Conservation (phyloP, 1,140 invertebrate species). For the Sipha flava region DNA sequence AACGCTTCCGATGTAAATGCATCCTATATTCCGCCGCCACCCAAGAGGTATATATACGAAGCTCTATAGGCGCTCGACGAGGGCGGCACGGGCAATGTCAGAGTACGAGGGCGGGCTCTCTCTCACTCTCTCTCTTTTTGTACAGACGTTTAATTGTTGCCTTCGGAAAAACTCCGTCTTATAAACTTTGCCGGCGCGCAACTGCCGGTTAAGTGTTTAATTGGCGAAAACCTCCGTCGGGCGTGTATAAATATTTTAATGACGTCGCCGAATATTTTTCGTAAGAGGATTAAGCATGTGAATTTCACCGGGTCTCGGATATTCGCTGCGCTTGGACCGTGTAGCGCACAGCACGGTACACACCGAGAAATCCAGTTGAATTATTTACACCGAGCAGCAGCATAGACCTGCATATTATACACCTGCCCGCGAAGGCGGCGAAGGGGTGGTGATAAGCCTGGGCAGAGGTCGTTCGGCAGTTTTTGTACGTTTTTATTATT, state of each 20-base stretch:
- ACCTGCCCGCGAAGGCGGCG: too few species aligned
- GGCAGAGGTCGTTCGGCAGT: background rate
- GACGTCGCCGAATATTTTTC: slow-evolving; percentile 20
- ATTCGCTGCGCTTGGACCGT: background rate
- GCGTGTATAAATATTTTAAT: slow-evolving; percentile 31
- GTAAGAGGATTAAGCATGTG: slow-evolving; percentile 31
- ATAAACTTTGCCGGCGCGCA: slow-evolving; percentile 17
- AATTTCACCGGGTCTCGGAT: background rate
- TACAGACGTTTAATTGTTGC: slow-evolving; percentile 29
- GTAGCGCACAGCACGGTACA: background rate
- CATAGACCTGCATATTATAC: too few species aligned
- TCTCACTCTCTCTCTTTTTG: background rate
- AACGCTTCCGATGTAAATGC: slow-evolving; percentile 32
- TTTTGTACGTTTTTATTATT: too few species aligned
- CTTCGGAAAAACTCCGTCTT: slow-evolving; percentile 28
- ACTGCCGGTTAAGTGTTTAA: slow-evolving; percentile 32
- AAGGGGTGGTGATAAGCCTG: too few species aligned
- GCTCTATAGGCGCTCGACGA: background rate
- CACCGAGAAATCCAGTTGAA: slow-evolving; percentile 7
- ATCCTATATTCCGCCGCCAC: background rate
- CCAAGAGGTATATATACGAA: background rate
- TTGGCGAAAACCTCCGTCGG: slow-evolving; percentile 30
- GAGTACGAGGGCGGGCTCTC: background rate
- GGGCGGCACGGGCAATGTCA: background rate
- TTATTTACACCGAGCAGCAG: slow-evolving; percentile 3